Percentiles rank a stretch among this genome's conserved stretches.
These are phyloP conservation scores for Melolontha melolontha DNA, from an alignment of 2,888 invertebrate genomes.

Conservation along the genomic window DNA sequence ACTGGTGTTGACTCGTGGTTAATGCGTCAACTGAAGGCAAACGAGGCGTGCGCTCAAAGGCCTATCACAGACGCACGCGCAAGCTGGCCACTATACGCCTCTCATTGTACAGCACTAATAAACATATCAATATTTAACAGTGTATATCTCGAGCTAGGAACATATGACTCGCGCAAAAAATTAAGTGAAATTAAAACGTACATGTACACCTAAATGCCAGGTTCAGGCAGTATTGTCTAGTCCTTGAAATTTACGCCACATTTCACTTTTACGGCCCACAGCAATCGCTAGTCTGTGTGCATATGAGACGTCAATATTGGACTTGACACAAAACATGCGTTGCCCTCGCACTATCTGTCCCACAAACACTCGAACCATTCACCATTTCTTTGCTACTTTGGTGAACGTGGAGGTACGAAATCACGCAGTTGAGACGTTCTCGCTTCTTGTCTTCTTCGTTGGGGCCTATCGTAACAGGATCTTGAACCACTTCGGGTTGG, in stretches of 20 bases:
- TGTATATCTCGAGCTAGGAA: conserved; percentile 61
- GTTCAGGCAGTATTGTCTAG: conserved; percentile 55
- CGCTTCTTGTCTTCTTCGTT: conserved; percentile 59
- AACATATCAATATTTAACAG: conserved; percentile 60
- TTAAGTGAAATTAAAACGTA: conserved; percentile 57
- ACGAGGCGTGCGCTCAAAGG: conserved; percentile 55
- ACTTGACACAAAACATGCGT: conserved; percentile 37
- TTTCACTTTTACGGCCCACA: conserved; percentile 20
- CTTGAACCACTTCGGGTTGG: conserved; percentile 51
- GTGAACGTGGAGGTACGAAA: conserved; percentile 62
- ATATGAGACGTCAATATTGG: conserved; percentile 32
- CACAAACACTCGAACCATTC: conserved; percentile 51
- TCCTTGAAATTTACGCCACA: conserved; percentile 32
- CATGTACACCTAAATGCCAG: conserved; percentile 59
- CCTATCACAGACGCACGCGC: conserved; percentile 64
- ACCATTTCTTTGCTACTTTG: conserved; percentile 61
- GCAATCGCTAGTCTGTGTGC: conserved; percentile 37
- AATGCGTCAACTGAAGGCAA: conserved; percentile 47
- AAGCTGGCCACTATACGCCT: conserved; percentile 47
- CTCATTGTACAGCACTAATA: conserved; percentile 59
- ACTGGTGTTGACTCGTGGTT: conserved; percentile 39
- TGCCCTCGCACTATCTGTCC: conserved; percentile 51
- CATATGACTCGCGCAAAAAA: conserved; percentile 62
- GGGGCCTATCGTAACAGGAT: conserved; percentile 54
- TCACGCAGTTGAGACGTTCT: conserved; percentile 63